Evolutionary conservation across 2,888 invertebrate genomes (phyloP).

Genomic region (Mimachlamys varia): DNA sequence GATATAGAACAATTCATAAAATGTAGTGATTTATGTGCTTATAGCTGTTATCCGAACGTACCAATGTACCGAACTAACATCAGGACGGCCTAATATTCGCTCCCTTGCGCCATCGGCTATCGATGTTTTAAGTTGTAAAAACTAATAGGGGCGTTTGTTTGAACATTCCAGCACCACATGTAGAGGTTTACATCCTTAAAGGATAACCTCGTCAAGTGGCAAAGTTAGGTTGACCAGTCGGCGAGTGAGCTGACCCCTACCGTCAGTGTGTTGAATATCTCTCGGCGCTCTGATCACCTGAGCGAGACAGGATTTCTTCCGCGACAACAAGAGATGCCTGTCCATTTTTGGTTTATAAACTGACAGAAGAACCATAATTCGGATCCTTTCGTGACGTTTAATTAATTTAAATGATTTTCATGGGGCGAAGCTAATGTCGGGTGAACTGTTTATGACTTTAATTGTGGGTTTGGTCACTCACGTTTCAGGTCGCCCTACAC

Average conservation of each 20-base stretch:
- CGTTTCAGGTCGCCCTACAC: background rate
- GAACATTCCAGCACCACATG: background rate
- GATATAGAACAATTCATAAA: no score
- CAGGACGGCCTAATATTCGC: no score
- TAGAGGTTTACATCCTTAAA: background rate
- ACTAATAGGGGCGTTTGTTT: no score
- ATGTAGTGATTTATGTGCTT: no score
- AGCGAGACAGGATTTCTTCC: background rate
- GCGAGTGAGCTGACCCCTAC: background rate
- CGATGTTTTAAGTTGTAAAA: no score
- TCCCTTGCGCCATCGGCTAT: no score
- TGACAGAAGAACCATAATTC: background rate
- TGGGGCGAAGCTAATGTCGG: background rate
- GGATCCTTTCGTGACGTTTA: background rate
- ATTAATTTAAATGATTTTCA: slow-evolving; percentile 18
- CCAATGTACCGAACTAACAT: no score
- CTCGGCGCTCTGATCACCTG: background rate
- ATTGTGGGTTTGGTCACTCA: background rate
- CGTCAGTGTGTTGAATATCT: background rate
- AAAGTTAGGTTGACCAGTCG: background rate
- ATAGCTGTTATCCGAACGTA: no score
- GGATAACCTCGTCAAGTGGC: background rate
- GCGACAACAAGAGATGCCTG: background rate
- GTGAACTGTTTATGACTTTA: slow-evolving; percentile 3
- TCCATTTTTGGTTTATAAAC: background rate